These are phyloP conservation scores for Ectemnius continuus DNA, from an alignment of 2,888 invertebrate genomes.

Conservation along the genomic window DNA sequence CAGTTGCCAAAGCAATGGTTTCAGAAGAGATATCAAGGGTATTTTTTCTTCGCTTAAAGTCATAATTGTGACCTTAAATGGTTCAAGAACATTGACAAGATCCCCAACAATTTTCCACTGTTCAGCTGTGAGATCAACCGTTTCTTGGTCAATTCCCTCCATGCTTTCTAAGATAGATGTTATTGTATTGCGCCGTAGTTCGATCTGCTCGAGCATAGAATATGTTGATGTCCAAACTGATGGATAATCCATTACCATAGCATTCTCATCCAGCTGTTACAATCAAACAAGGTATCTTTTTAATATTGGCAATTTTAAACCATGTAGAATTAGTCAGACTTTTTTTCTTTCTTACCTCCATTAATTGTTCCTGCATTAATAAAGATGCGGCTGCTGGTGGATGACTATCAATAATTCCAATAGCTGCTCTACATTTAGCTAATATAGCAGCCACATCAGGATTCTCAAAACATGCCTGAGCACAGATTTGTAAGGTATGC, in stretches of 20 bases:
- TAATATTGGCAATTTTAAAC: neutral
- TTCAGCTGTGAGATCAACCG: conserved; percentile 70
- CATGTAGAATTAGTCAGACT: neutral
- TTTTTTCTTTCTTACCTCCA: conserved; percentile 63
- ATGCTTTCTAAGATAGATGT: conserved; percentile 72
- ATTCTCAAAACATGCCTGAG: conserved; percentile 76
- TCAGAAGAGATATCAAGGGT: conserved; percentile 78
- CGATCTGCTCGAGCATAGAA: conserved; percentile 77
- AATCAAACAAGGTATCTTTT: neutral
- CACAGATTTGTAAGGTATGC: conserved; percentile 77
- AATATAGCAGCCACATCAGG: conserved; percentile 73
- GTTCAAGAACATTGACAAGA: conserved; percentile 77
- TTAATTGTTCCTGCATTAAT: conserved; percentile 74
- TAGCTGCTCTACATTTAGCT: conserved; percentile 75
- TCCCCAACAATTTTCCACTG: conserved; percentile 78
- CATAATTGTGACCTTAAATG: conserved; percentile 79
- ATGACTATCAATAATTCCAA: conserved; percentile 74
- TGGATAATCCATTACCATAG: conserved; percentile 74
- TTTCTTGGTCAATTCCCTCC: conserved; percentile 72
- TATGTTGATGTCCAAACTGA: conserved; percentile 78
- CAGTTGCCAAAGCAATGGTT: conserved; percentile 79
- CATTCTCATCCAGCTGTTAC: conserved; percentile 70
- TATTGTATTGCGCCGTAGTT: conserved; percentile 72
- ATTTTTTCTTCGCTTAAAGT: conserved; percentile 79
- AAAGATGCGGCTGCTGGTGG: conserved; percentile 70